Percentiles rank a stretch among this genome's conserved stretches.
These are phyloP conservation scores for Stichodactyla mertensii DNA, from an alignment of 64 coral and sea anemone species.

Conservation along the genomic window DNA sequence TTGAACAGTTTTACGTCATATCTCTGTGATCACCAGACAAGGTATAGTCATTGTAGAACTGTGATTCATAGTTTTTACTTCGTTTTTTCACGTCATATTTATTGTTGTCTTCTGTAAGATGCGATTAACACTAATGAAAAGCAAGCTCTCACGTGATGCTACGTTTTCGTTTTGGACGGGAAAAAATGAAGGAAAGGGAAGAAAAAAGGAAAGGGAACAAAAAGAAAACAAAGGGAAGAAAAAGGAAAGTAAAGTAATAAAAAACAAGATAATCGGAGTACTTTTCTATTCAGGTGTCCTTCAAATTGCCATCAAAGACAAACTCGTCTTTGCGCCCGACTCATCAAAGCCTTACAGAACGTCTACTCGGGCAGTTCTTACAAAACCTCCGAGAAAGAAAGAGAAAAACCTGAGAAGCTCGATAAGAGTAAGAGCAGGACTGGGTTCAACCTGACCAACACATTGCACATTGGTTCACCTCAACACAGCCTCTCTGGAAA, in stretches of 20 bases:
- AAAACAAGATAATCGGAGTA: too few species aligned
- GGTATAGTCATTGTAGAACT: not conserved
- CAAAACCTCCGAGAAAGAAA: constrained; percentile 16
- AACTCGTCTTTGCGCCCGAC: constrained; percentile 72
- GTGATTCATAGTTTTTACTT: too few species aligned
- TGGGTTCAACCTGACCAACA: constrained; percentile 9
- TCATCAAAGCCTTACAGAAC: constrained; percentile 61
- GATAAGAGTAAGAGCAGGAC: constrained; percentile 16
- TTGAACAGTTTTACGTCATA: constrained; percentile 84
- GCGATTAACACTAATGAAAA: too few species aligned
- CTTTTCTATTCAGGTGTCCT: constrained; percentile 32
- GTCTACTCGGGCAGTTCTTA: constrained; percentile 51
- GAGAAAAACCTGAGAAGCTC: not conserved
- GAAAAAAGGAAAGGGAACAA: too few species aligned
- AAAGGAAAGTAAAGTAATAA: too few species aligned
- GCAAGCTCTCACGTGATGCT: too few species aligned
- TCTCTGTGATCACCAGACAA: constrained; percentile 73
- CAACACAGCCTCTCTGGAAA: constrained; percentile 33
- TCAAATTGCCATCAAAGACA: constrained; percentile 79
- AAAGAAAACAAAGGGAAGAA: too few species aligned
- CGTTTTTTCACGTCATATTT: too few species aligned
- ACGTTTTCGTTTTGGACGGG: too few species aligned
- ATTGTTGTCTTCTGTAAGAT: too few species aligned
- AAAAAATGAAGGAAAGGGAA: too few species aligned
- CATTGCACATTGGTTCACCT: constrained; percentile 11